phyloP scores from a whole-genome alignment of 2,797 vertebrate species.

The Tympanoctomys barrerae region DNA sequence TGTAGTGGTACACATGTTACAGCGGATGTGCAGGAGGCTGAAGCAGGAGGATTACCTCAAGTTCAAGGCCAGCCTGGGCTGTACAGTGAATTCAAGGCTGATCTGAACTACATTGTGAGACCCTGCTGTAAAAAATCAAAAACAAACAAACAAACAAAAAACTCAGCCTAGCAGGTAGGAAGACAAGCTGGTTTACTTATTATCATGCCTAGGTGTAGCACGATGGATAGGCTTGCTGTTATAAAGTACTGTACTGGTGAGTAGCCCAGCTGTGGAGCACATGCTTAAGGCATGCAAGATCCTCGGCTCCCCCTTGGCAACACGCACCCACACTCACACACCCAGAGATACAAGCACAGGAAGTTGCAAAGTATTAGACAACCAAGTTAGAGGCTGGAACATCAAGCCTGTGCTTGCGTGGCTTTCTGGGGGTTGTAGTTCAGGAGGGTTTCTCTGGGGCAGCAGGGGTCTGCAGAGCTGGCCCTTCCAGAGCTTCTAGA shows the following conservation, averaged over 20 bases:
- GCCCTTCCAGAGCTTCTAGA: not conserved
- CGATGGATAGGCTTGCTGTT: not conserved
- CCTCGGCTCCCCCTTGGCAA: not conserved
- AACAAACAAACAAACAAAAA: not conserved
- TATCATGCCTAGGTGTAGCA: not conserved
- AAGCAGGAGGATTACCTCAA: not conserved
- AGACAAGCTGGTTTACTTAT: slow-evolving; percentile 29
- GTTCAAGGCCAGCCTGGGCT: not conserved
- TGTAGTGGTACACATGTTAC: not conserved
- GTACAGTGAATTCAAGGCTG: not conserved
- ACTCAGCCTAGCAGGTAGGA: not conserved
- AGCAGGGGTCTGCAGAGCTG: not conserved
- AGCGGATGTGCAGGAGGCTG: not conserved
- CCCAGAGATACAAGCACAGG: not conserved
- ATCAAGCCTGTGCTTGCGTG: not conserved
- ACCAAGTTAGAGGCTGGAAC: not conserved
- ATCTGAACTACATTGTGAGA: not conserved
- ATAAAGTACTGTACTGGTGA: not conserved
- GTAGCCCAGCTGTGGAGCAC: not conserved
- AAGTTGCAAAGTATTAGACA: not conserved
- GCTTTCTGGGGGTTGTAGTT: not conserved
- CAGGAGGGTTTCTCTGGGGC: not conserved
- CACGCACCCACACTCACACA: not conserved
- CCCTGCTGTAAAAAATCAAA: not conserved
- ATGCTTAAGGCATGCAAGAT: not conserved